Conservation (phyloP, 2,797 vertebrate genomes). For the Harpagifer antarcticus region DNA sequence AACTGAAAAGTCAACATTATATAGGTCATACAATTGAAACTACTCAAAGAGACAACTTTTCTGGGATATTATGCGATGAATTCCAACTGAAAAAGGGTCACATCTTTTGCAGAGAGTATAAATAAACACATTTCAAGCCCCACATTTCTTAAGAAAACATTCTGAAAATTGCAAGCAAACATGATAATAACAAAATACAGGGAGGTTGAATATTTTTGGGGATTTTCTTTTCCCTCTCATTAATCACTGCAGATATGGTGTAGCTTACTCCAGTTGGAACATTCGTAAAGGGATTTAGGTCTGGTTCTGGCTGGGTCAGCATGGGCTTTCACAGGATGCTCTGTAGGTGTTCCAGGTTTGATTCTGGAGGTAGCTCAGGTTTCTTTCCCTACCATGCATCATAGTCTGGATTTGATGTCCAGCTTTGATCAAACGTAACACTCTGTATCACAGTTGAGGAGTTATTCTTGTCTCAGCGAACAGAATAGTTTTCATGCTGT, state of each 20-base stretch:
- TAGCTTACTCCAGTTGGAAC: background rate
- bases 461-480: background rate
- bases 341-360: conserved; percentile 1
- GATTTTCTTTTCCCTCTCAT: conserved; percentile 6
- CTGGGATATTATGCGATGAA: background rate
- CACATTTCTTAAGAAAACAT: background rate
- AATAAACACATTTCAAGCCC: background rate
- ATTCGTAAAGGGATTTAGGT: background rate
- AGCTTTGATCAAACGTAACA: background rate
- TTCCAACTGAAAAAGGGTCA: background rate
- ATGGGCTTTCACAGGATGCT: background rate
- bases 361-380: background rate
- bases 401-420: background rate
- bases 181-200: background rate
- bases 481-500: conserved; percentile 3
- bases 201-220: background rate
- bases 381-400: background rate
- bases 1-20: background rate
- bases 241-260: conserved; percentile 5
- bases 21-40: background rate
- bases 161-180: background rate
- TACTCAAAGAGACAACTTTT: background rate
- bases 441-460: background rate
- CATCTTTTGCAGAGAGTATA: background rate
- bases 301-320: conserved; percentile 1